Evolutionary conservation across 2,797 vertebrate species (phyloP), one percentile per base, ranked within the genome.

Genomic region (Intellagama lesueurii): DNA sequence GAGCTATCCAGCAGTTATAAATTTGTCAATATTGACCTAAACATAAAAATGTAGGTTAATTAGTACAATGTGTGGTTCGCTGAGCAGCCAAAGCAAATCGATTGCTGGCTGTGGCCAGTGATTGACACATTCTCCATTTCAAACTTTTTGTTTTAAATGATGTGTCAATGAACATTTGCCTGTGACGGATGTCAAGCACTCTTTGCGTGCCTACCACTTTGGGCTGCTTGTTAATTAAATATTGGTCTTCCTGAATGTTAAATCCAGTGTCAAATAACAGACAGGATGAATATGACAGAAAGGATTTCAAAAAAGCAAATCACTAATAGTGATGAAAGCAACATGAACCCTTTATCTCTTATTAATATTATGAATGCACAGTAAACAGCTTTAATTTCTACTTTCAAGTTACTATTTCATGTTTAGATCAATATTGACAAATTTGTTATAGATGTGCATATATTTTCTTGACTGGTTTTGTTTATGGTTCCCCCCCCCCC

Each of bases 41-140:
- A 40, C 40, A 40, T 40, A 40, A 40, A 86, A 81, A 81, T 87
- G 72, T 83, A 78, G 85, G 89, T 52, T 90, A 87, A 90, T 90
- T 87, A 87, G 60, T 82, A 90, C 69, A 44, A 56, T 19, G 12
- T 56, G 64, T 22, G 72, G 85, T 90, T 87, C 89, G 83, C 85
- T 87, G 79, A 83, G 72, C 81, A 88, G 87, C n/a, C 44, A 16
- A 83, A 88, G 86, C 68, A 73, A 90, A 90, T 87, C 82, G 72
- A 90, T 90, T 83, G 86, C 64, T 90, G 79, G 49, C 85, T 77
- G 47, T n/a, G 64, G 17, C 56, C 52, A 56, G 60, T 83, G 85
- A 83, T 56, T 86, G 89, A 87, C 72, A 76, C 77, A 49, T 85
- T 47, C 32, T 49, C 72, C 47, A n/a, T 77, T 90, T 90, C 85